Evolutionary conservation across 2,113 vertebrate species (phyloP), one percentile per base, ranked within the genome.

Genomic region (Irena cyanogastra): DNA sequence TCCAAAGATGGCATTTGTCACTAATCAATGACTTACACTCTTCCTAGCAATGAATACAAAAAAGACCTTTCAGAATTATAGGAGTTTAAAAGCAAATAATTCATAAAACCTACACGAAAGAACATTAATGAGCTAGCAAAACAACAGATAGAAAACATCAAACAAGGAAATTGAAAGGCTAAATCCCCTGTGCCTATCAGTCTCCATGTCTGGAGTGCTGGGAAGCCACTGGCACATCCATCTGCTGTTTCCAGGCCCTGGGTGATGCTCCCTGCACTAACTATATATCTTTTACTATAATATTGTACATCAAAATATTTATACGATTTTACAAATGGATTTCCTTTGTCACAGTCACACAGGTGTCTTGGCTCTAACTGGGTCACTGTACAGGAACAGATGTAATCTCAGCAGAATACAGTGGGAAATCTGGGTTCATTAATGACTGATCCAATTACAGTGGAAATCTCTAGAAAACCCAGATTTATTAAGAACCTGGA

Each of bases 1-100:
- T 94, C 75, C 60, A 81, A 91, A 94, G 83, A 95, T 94, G 91
- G 68, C 92, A 96, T 95, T 97, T 97, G 81, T 97, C 96, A 95
- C 75, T 95, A 97, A 97, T 96, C 91, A 93, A 95, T 96, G 94
- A 81, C 83, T 95, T 92, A 72, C 33, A 69, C 28, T 80, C 77
- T 93, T 90, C 89, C 42, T 70, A 72, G 91, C 86, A 94, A 93
- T 63, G 77, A 97, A 95, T 94, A 94, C 80, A 75, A 95, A 97
- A 91, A 88, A 92, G 88, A 66, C 26, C 89, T 93, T 91, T 92
- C 81, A 78, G 74, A 90, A 92, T 89, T 84, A 71, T 28, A 72
- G 2, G 7, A 47, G 86, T 80, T 92, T 50, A 81, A 79, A 91
- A 81, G 66, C 64, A 93, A 93, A 87, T 86, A 12, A 94, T 70